phyloP scores from a whole-genome alignment of 2,888 invertebrate species.

The Chaitophorus viminalis region DNA sequence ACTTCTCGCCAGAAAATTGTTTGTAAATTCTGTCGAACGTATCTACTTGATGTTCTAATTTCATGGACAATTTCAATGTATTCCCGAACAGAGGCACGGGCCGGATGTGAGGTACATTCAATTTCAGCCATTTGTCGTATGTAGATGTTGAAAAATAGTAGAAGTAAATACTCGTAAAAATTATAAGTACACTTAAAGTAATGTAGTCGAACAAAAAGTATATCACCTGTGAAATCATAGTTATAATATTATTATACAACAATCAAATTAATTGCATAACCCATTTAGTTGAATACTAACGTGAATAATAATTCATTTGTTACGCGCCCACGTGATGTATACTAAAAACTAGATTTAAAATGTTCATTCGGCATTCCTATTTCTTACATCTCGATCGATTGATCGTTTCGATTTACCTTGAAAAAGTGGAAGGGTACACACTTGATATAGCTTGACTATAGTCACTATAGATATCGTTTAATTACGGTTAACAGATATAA shows the following conservation, averaged over 20 bases:
- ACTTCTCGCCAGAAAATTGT: constrained; percentile 64
- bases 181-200: neutral
- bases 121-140: constrained; percentile 68
- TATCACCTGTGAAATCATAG: neutral
- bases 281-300: too few relatives aligned
- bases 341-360: too few relatives aligned
- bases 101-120: constrained; percentile 67
- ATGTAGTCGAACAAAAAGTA: neutral
- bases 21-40: constrained; percentile 40
- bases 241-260: neutral
- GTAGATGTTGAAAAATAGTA: constrained; percentile 65
- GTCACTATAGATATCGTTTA: too few relatives aligned
- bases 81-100: constrained; percentile 68
- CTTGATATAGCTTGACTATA: too few relatives aligned
- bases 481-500: too few relatives aligned
- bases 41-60: neutral
- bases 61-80: constrained; percentile 42
- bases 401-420: too few relatives aligned
- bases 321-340: too few relatives aligned
- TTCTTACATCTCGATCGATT: too few relatives aligned
- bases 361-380: too few relatives aligned
- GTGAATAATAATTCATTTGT: too few relatives aligned
- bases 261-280: too few relatives aligned
- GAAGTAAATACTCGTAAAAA: constrained; percentile 48
- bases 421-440: too few relatives aligned